These are phyloP conservation scores for Dolomedes plantarius DNA, from an alignment of 2,888 invertebrate genomes.

Conservation along the genomic window DNA sequence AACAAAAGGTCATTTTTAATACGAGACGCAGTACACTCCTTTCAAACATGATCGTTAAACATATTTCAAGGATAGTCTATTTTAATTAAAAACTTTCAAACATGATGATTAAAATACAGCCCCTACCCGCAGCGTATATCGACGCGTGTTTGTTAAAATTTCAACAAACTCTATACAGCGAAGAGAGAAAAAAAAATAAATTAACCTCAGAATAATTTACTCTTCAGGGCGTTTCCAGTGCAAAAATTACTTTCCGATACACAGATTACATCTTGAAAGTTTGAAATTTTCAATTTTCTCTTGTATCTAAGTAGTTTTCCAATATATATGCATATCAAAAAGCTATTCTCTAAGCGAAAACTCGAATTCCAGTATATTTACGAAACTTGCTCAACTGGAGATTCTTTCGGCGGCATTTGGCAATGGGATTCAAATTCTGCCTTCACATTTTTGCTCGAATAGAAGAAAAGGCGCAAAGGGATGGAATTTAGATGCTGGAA, in stretches of 20 bases:
- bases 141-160: not conserved
- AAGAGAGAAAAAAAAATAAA: not conserved
- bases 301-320: conserved; percentile 12
- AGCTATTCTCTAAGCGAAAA: conserved; percentile 14
- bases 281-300: conserved; percentile 14
- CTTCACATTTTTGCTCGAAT: not conserved
- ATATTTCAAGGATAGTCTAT: no score
- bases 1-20: no score
- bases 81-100: no score
- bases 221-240: not conserved
- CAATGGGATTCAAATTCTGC: not conserved
- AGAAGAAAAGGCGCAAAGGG: not conserved
- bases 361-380: not conserved
- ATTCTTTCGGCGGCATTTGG: not conserved
- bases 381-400: not conserved
- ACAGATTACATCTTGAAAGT: conserved; percentile 14
- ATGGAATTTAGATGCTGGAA: not conserved
- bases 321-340: conserved; percentile 18
- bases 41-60: no score
- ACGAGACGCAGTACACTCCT: no score
- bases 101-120: no score
- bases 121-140: not conserved
- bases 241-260: conserved; percentile 16
- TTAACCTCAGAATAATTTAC: conserved; percentile 5
- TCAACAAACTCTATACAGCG: not conserved